These are phyloP conservation scores for Holotrichia oblita DNA, from an alignment of 1,140 invertebrate genomes.

Conservation along the genomic window DNA sequence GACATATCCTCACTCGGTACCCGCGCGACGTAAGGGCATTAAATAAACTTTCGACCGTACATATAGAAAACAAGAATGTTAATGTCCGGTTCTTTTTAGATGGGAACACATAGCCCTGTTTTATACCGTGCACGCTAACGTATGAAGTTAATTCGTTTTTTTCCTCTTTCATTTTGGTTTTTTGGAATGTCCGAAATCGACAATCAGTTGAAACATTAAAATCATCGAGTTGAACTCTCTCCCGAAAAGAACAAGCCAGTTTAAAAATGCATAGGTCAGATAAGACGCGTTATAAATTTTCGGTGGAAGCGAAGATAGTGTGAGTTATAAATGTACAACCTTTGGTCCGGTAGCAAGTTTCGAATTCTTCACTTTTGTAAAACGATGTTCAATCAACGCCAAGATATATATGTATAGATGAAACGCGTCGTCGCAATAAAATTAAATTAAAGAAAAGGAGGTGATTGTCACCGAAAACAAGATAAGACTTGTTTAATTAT, in stretches of 20 bases:
- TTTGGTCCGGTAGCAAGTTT: slow-evolving; percentile 25
- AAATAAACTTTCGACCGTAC: slow-evolving; percentile 32
- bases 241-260: background rate
- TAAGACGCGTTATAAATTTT: slow-evolving; percentile 28
- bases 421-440: slow-evolving; percentile 3
- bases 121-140: background rate
- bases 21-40: background rate
- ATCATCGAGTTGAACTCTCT: slow-evolving; percentile 25
- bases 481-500: slow-evolving; percentile 31
- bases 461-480: background rate
- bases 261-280: slow-evolving; percentile 35
- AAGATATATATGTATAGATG: too few species aligned
- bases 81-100: slow-evolving; percentile 28
- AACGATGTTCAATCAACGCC: slow-evolving; percentile 30
- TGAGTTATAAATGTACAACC: slow-evolving; percentile 23
- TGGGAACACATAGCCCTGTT: background rate
- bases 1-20: slow-evolving; percentile 25
- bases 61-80: slow-evolving; percentile 32
- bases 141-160: background rate
- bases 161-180: background rate
- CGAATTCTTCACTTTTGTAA: slow-evolving; percentile 33
- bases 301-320: slow-evolving; percentile 27
- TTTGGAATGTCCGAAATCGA: slow-evolving; percentile 31
- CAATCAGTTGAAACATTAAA: slow-evolving; percentile 34
- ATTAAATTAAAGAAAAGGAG: slow-evolving; percentile 28